Conservation (phyloP, 2,113 vertebrate species). For the Zosterops japonicus region DNA sequence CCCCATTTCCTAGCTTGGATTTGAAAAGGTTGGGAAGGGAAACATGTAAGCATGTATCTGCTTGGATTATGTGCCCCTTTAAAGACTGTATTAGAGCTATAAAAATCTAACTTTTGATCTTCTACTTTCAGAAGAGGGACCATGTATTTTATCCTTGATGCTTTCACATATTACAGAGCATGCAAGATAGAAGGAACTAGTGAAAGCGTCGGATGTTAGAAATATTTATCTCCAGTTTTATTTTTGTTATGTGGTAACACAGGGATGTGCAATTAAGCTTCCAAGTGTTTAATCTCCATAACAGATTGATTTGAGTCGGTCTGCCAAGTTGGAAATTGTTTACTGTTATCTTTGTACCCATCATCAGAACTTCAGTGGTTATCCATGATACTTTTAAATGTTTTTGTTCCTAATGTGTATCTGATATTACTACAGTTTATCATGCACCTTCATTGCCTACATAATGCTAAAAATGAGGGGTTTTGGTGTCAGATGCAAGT, state of each 20-base stretch:
- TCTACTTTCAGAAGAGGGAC: not conserved
- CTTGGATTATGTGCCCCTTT: not conserved
- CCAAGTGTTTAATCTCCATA: not conserved
- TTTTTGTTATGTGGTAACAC: not conserved
- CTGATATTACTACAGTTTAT: not conserved
- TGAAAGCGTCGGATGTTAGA: not conserved
- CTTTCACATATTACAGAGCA: not conserved
- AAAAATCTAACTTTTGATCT: not conserved
- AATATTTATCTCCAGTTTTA: not conserved
- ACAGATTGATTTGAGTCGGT: not conserved
- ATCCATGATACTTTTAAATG: not conserved
- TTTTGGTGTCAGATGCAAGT: not conserved
- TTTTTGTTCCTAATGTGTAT: not conserved
- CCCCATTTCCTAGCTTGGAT: not conserved
- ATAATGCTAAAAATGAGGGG: not conserved
- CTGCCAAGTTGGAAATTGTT: not conserved
- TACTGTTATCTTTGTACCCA: not conserved
- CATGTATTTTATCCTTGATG: not conserved
- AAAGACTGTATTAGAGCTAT: not conserved
- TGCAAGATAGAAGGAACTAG: not conserved
- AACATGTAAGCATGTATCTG: accelerated
- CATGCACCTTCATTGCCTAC: not conserved
- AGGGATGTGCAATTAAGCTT: not conserved
- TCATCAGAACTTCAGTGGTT: not conserved
- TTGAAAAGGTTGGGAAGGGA: not conserved